These are phyloP conservation scores for Nomada fabriciana DNA, from an alignment of 2,888 invertebrate genomes.

Conservation along the genomic window DNA sequence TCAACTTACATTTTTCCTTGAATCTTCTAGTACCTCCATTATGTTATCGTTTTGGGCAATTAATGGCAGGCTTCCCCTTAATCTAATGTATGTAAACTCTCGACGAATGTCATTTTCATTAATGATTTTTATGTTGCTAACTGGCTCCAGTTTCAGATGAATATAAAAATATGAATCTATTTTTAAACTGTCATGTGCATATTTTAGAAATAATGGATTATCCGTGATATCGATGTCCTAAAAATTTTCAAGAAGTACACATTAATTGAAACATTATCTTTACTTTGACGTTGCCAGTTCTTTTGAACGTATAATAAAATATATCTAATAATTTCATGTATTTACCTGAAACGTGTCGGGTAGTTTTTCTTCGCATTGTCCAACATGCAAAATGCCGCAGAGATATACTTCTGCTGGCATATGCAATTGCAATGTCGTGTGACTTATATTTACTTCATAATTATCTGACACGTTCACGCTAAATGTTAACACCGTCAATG, in stretches of 20 bases:
- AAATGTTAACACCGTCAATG: constrained; percentile 89
- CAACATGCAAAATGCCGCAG: constrained; percentile 90
- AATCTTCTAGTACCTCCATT: constrained; percentile 86
- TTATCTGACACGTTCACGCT: constrained; percentile 88
- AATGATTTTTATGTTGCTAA: constrained; percentile 87
- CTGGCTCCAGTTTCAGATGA: constrained; percentile 90
- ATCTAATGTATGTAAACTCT: constrained; percentile 89
- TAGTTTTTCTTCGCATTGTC: constrained; percentile 87
- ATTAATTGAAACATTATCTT: neutral
- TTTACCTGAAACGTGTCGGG: constrained; percentile 87
- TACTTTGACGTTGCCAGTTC: no score
- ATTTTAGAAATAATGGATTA: constrained; percentile 89
- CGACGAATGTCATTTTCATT: constrained; percentile 88
- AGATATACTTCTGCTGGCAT: constrained; percentile 92
- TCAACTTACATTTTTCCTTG: constrained; percentile 87
- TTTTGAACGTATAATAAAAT: no score
- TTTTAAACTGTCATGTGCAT: constrained; percentile 86
- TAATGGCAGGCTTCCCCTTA: constrained; percentile 88
- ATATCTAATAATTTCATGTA: constrained; percentile 77
- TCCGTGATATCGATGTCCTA: constrained; percentile 92
- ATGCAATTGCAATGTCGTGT: constrained; percentile 86
- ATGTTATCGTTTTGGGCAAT: constrained; percentile 87
- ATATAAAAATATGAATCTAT: constrained; percentile 89
- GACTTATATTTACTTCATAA: constrained; percentile 83
- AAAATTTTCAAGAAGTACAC: constrained; percentile 17